A percentile compares a stretch with the other conserved stretches of the same genome.
These are phyloP conservation scores for Erythrocercus mccallii DNA, from an alignment of 2,113 vertebrate genomes.

Conservation along the genomic window DNA sequence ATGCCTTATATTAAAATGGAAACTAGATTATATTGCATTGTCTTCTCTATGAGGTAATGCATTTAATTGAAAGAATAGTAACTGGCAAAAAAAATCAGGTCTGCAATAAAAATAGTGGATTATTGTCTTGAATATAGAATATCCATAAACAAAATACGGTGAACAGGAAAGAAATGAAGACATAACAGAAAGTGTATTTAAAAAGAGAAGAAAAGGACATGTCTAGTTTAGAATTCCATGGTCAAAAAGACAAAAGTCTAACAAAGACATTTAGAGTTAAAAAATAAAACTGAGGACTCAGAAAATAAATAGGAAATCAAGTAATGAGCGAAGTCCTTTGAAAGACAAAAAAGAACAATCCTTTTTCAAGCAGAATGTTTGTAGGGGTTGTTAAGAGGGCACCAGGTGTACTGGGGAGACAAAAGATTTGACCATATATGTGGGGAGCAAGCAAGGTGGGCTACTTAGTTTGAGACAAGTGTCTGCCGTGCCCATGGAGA, in stretches of 20 bases:
- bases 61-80: not conserved
- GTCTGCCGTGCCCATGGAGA: not conserved
- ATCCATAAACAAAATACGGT: not conserved
- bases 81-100: not conserved
- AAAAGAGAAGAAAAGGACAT: not conserved
- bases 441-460: not conserved
- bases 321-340: not conserved
- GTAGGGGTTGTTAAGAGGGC: not conserved
- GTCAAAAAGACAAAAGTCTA: not conserved
- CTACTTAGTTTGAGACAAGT: not conserved
- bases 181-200: not conserved
- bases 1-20: not conserved
- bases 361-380: not conserved
- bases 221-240: not conserved
- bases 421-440: not conserved
- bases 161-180: not conserved
- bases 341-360: not conserved
- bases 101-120: not conserved
- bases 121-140: not conserved
- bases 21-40: not conserved
- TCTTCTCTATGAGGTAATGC: not conserved
- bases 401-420: not conserved
- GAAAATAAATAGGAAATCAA: not conserved
- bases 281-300: not conserved
- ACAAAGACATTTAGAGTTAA: not conserved